Evolutionary conservation across 2,113 vertebrate species (phyloP).

Genomic region (Neofelis nebulosa): DNA sequence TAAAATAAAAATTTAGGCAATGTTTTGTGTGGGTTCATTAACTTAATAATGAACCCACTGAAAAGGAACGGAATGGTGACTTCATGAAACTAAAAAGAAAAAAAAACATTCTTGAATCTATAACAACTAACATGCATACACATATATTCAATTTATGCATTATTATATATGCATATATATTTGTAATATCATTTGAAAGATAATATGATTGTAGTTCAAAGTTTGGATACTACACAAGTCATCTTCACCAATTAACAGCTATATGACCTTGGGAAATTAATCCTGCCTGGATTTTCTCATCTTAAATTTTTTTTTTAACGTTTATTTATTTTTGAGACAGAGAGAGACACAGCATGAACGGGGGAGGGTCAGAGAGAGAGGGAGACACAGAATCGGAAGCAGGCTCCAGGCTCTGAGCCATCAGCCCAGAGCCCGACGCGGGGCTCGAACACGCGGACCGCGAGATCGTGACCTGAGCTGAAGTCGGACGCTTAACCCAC

Average conservation of each 20-base stretch:
- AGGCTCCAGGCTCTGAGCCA: no score
- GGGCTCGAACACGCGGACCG: no score
- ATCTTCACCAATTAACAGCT: neutral
- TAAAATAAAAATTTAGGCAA: neutral
- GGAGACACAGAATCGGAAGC: no score
- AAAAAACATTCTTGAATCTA: neutral
- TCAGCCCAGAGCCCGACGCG: no score
- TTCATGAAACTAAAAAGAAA: neutral
- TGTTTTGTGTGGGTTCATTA: neutral
- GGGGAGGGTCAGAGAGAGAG: no score
- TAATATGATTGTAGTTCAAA: neutral
- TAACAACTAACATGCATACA: neutral
- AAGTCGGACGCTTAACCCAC: no score
- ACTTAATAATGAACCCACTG: neutral
- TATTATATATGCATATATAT: neutral
- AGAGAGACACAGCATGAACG: no score
- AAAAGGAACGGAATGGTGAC: neutral
- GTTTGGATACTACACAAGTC: neutral
- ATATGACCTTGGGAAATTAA: neutral
- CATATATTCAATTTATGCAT: neutral
- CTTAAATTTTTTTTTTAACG: neutral
- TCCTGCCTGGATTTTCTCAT: neutral
- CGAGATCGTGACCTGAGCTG: no score
- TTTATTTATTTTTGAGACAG: no score
- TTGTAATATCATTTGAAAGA: neutral